phyloP scores from a whole-genome alignment of 1,140 invertebrate species.

The Drosophila tristis region DNA sequence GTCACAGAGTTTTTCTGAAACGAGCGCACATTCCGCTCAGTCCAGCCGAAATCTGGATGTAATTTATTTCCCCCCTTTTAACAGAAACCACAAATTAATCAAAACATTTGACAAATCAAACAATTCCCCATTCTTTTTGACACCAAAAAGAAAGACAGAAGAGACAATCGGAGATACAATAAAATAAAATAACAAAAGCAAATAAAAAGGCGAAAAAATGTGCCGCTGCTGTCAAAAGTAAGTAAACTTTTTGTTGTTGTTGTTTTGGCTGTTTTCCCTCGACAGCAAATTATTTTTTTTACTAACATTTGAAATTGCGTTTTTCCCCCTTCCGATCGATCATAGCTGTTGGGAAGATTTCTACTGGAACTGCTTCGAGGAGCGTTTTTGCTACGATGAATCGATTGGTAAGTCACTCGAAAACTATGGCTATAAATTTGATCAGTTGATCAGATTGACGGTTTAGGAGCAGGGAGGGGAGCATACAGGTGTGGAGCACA shows the following conservation, averaged over 20 bases:
- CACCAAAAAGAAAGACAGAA: conserved; percentile 18
- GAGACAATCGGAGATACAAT: not conserved
- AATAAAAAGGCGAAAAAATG: conserved; percentile 63
- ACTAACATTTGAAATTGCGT: conserved; percentile 32
- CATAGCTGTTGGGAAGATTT: conserved; percentile 86
- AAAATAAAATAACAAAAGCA: conserved; percentile 10
- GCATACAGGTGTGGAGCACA: too few relatives aligned
- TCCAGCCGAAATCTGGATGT: conserved; percentile 43
- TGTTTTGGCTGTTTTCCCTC: conserved; percentile 24
- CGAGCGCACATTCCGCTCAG: conserved; percentile 51
- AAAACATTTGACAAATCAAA: conserved; percentile 47
- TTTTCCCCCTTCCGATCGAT: conserved; percentile 7
- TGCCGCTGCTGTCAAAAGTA: conserved; percentile 83
- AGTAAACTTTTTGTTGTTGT: conserved; percentile 50
- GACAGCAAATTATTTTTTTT: conserved; percentile 32
- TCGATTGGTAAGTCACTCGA: conserved; percentile 84
- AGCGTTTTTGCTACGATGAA: conserved; percentile 87
- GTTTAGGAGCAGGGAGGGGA: not conserved
- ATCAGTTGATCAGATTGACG: conserved; percentile 46
- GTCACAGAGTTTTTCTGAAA: conserved; percentile 45
- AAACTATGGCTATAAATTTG: not conserved
- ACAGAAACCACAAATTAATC: conserved; percentile 50
- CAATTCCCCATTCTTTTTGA: conserved; percentile 32
- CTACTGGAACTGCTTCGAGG: conserved; percentile 87
- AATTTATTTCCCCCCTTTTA: conserved; percentile 56